Evolutionary conservation across 2,888 invertebrate species (phyloP), one percentile per base, ranked within the genome.

Genomic region (Ptychoptera albimana): DNA sequence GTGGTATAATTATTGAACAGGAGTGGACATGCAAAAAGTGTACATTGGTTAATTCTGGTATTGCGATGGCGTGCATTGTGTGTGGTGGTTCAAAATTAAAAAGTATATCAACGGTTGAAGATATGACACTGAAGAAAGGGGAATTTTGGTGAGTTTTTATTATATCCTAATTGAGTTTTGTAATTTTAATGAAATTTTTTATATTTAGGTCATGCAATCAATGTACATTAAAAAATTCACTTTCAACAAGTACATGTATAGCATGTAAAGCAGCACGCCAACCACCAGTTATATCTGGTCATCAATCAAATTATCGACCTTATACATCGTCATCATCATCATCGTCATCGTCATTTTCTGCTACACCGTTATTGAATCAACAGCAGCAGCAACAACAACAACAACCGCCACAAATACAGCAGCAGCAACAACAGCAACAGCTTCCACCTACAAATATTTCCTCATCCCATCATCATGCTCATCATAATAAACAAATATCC

Each of bases 1-100:
- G 23, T 23, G 23, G 23, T 23, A 23, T 23, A 2, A 40, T 43
- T 13, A 44, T 39, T 29, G 66, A 66, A 45, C 68, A 65, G 50
- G 69, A 75, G 48, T 93, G 92, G 92, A 76, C 84, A 11, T 93
- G 92, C 61, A 74, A 76, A 50, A 84, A 87, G 53, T 93, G 93
- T 60, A 92, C 92, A 2, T 68, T 91, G 46, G 74, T 87, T 16
- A 93, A 93, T 64, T 75, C 79, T 13, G 69, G 73, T 0, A 67
- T 73, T 15, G 75, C 78, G 0, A 70, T 75, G 47, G 79, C 79
- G 0, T 93, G 93, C 60, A 81, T 82, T 10, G 88, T 86, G 0
- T 93, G 93, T 60, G 85, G 85, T 36, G 85, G 85, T n/a, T 82
- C 85, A 0, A 79, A 82, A 53, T 68, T 86, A 8, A 75, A 77